A percentile compares a stretch with the other conserved stretches of the same genome.
These are phyloP conservation scores for Seriola dumerili DNA, from an alignment of 2,113 vertebrate species.

Conservation along the genomic window DNA sequence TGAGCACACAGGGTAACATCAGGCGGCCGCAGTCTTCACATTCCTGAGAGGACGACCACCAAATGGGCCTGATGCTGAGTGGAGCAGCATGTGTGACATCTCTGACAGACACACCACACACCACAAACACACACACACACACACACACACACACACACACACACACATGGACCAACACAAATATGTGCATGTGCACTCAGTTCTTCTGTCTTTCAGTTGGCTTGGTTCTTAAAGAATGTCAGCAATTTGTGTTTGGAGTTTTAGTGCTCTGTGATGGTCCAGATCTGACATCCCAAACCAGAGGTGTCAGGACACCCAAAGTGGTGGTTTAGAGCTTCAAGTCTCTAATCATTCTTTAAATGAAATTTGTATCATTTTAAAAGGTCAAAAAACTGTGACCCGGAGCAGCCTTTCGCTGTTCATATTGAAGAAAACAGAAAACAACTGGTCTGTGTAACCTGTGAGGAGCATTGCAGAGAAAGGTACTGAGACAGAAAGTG, in stretches of 20 bases:
- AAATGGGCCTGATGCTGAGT: constrained; percentile 68
- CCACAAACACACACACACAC: constrained; percentile 21
- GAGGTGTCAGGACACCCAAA: neutral
- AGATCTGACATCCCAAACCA: neutral
- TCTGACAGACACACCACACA: constrained; percentile 35
- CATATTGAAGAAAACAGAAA: neutral
- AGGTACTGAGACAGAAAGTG: constrained; percentile 6
- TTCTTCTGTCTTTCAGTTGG: neutral
- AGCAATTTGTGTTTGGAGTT: neutral
- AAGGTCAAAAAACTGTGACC: neutral
- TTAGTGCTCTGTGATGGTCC: neutral
- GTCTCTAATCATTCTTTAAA: no score
- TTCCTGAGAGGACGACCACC: constrained; percentile 63
- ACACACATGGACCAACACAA: constrained; percentile 21
- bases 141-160: constrained; percentile 35
- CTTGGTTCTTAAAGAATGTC: neutral
- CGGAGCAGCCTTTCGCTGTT: neutral
- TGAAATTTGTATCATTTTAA: neutral
- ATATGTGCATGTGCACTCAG: neutral
- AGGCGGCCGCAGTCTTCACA: constrained; percentile 49
- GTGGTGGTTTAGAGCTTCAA: no score
- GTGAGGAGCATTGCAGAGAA: neutral
- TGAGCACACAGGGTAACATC: constrained; percentile 8
- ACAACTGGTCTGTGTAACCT: neutral
- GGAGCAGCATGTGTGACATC: constrained; percentile 68